Conservation (phyloP, 92 coral and sea anemone genomes). For the Blastomussa wellsi region DNA sequence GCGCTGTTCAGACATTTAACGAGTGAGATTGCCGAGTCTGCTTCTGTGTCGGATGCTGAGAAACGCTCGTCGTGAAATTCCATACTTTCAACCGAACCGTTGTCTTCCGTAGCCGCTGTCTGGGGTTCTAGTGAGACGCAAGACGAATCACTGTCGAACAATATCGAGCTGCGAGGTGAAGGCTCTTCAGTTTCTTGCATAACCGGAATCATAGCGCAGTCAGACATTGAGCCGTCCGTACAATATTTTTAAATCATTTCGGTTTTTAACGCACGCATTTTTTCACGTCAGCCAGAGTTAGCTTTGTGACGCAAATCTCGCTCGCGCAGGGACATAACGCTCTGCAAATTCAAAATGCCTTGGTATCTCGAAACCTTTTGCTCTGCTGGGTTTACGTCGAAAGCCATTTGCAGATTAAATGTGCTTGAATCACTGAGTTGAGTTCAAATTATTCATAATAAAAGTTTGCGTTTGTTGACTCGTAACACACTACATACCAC, state of each 20-base stretch:
- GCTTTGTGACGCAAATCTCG: slow-evolving; percentile 19
- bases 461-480: slow-evolving; percentile 43
- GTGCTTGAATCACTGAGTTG: slow-evolving; percentile 18
- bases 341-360: neutral
- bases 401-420: slow-evolving; percentile 12
- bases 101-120: slow-evolving; percentile 18
- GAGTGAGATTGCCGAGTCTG: slow-evolving; percentile 54
- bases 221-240: slow-evolving; percentile 15
- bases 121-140: slow-evolving; percentile 5
- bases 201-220: slow-evolving; percentile 27
- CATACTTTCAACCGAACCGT: slow-evolving; percentile 28
- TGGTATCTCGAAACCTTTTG: neutral
- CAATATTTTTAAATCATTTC: slow-evolving; percentile 29
- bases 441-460: slow-evolving; percentile 35
- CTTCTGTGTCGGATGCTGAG: slow-evolving; percentile 54
- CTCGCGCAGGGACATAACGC: slow-evolving; percentile 13
- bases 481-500: slow-evolving; percentile 31
- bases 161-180: slow-evolving; percentile 29
- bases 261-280: neutral
- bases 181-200: slow-evolving; percentile 37
- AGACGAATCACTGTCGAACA: slow-evolving; percentile 25
- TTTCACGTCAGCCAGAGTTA: slow-evolving; percentile 28
- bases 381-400: neutral
- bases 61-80: slow-evolving; percentile 30
- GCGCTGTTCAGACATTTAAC: slow-evolving; percentile 46